These are phyloP conservation scores for Ispidina picta DNA, from an alignment of 2,797 vertebrate genomes.

Conservation along the genomic window DNA sequence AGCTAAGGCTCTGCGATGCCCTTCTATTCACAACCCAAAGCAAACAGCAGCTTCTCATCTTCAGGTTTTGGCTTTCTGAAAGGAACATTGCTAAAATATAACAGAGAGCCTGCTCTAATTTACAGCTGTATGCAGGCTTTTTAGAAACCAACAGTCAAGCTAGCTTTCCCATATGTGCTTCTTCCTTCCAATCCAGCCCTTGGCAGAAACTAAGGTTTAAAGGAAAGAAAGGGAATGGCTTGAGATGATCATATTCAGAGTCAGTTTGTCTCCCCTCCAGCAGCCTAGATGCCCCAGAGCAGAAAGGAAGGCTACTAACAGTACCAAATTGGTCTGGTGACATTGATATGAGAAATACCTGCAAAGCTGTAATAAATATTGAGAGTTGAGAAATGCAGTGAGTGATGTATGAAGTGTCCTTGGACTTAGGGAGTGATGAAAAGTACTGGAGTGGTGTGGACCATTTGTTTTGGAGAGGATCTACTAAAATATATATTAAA, in stretches of 20 bases:
- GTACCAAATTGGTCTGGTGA: background rate
- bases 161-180: constrained; percentile 16
- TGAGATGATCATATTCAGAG: background rate
- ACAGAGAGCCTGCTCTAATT: constrained; percentile 16
- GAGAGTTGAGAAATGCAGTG: background rate
- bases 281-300: background rate
- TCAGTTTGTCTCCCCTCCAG: background rate
- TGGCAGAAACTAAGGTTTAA: background rate
- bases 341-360: background rate
- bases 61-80: background rate
- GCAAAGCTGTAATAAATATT: background rate
- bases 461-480: background rate
- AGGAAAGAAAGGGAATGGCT: background rate
- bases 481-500: background rate
- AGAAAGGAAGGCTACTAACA: background rate
- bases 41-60: background rate
- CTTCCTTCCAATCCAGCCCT: background rate
- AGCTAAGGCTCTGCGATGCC: background rate
- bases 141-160: constrained; percentile 6
- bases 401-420: background rate
- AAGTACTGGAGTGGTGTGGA: background rate
- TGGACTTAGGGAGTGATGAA: background rate
- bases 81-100: background rate
- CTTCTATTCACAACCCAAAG: background rate
- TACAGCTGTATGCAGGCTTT: constrained; percentile 6